phyloP scores from a whole-genome alignment of 2,113 vertebrate genomes.

The Blennius ocellaris region DNA sequence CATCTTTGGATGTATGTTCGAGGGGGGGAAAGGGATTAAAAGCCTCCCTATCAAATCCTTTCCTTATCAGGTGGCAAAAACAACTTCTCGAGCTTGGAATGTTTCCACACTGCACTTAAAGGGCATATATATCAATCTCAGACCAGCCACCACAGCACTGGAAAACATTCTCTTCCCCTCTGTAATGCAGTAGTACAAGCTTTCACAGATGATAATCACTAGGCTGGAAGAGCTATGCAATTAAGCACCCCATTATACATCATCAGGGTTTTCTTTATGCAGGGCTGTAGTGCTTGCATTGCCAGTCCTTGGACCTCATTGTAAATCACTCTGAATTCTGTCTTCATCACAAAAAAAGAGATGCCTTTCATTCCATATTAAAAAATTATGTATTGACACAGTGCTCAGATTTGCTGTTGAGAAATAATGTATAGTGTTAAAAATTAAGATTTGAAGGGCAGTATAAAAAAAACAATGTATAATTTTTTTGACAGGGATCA shows the following conservation, averaged over 20 bases:
- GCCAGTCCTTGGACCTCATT: conserved; percentile 19
- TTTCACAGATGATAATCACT: conserved; percentile 6
- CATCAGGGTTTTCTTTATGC: neutral
- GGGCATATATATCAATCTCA: neutral
- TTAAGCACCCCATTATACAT: conserved; percentile 20
- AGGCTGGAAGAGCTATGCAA: conserved; percentile 9
- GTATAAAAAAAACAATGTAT: neutral
- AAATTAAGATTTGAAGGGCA: too few relatives aligned
- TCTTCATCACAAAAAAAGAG: conserved; percentile 3
- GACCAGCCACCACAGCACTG: neutral
- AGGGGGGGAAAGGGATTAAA: neutral
- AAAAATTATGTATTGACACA: conserved; percentile 44
- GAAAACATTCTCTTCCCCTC: conserved; percentile 9
- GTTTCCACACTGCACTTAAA: conserved; percentile 16
- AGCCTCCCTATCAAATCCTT: neutral
- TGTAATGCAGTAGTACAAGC: neutral
- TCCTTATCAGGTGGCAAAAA: neutral
- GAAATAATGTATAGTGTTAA: conserved; percentile 15
- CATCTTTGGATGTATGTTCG: neutral
- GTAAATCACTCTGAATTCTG: conserved; percentile 28
- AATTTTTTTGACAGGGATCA: conserved; percentile 27
- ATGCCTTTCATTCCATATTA: conserved; percentile 12
- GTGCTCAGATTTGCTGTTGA: conserved; percentile 11
- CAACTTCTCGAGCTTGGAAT: neutral
- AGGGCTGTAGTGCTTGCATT: conserved; percentile 21